Evolutionary conservation across 1,140 invertebrate species (phyloP), one percentile per base, ranked within the genome.

Genomic region (Drosophila suzukii): DNA sequence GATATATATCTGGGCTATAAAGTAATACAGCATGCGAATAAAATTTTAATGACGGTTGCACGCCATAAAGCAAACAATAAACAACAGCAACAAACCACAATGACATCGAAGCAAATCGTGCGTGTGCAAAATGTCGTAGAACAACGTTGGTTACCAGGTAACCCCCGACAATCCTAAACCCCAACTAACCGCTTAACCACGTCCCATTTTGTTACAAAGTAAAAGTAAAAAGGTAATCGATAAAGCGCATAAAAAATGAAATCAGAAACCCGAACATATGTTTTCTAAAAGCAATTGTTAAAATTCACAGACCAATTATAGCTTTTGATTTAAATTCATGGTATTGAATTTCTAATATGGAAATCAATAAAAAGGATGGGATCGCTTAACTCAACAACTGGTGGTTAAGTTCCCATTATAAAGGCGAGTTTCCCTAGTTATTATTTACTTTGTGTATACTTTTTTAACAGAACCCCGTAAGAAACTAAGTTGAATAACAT

Each of bases 31-130:
- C 49, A 61, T 61, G 59, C 51, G 36, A 39, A 44, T 55, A 66
- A 59, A 51, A 60, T 61, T 60, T 71, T 72, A 66, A 76, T 68
- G 78, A 43, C 79, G 88, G 86, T 83, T 82, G 67, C 66, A 65
- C 39, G 50, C 47, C 50, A 79, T 79, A 73, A 82, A 86, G 39
- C 38, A 41, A 65, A 75, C 24, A 58, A 36, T 50, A 46, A 59
- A 49, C 11, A 68, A 71, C 50, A 60, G 30, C 38, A 55, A 56
- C 43, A 32, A 41, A 36, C 41, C 24, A 34, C 46, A 43, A 13
- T 44, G 36, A 49, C 58, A 39, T 47, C 7, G 10, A 49, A 61
- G 58, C 13, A 36, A 75, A 75, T 53, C 38, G 59, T 75, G 72
- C 71, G 59, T 75, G 72, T 50, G 53, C 67, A 62, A 73, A 72